Conservation (phyloP, 2,113 vertebrate genomes). For the Oenanthe oenanthe region DNA sequence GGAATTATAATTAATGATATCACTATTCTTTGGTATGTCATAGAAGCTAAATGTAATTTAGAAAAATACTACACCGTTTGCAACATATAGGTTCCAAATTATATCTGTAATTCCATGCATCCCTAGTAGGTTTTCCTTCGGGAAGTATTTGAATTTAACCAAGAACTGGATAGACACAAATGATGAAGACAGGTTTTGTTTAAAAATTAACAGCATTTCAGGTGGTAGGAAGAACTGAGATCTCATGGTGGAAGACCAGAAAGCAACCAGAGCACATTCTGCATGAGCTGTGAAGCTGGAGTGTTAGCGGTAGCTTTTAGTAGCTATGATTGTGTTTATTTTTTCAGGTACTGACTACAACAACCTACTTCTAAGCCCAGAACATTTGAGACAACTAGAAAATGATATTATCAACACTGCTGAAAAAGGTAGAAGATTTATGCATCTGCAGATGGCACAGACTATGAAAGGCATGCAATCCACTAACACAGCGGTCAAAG, state of each 20-base stretch:
- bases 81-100: background rate
- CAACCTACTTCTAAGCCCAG: background rate
- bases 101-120: background rate
- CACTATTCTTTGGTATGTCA: background rate
- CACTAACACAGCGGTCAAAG: background rate
- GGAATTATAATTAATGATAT: background rate
- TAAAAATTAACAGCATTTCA: background rate
- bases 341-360: background rate
- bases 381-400: background rate
- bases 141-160: background rate
- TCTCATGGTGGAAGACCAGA: background rate
- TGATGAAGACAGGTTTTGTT: background rate
- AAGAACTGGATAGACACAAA: background rate
- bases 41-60: background rate
- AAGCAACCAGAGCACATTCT: background rate
- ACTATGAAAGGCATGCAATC: background rate
- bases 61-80: background rate
- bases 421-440: background rate
- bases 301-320: rapidly evolving
- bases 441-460: background rate
- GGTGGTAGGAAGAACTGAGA: background rate
- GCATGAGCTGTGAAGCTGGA: background rate
- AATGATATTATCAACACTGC: background rate
- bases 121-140: background rate
- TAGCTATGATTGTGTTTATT: background rate